phyloP scores from a whole-genome alignment of 2,888 invertebrate species.

The Slavum lentiscoides region DNA sequence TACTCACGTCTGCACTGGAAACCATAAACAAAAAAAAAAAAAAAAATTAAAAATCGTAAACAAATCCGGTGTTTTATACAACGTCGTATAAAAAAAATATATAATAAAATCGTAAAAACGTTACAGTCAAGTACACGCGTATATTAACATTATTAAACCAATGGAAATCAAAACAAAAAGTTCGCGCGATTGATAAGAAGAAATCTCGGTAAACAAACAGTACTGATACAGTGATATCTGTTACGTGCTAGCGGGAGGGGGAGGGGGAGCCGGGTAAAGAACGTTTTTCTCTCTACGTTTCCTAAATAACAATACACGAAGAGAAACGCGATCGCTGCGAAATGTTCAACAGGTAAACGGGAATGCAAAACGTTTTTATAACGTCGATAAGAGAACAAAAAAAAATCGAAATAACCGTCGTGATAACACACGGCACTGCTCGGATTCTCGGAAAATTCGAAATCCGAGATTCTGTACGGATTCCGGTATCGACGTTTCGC shows the following conservation, averaged over 20 bases:
- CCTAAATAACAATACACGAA: not conserved
- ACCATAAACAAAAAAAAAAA: not conserved
- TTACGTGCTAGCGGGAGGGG: not conserved
- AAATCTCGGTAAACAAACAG: slow-evolving; percentile 1
- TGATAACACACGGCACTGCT: too few species aligned
- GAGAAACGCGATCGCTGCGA: too few species aligned
- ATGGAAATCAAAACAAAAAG: not conserved
- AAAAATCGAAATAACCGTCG: too few species aligned
- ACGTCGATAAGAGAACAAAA: too few species aligned
- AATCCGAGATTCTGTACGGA: not conserved
- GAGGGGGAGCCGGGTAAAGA: too few species aligned
- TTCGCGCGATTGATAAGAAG: slow-evolving; percentile 24
- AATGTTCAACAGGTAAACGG: too few species aligned
- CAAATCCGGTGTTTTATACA: too few species aligned
- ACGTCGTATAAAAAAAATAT: too few species aligned
- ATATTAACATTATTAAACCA: not conserved
- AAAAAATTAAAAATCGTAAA: too few species aligned
- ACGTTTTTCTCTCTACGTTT: too few species aligned
- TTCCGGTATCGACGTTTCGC: not conserved
- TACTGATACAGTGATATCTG: not conserved
- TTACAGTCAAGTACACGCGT: not conserved
- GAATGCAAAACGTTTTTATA: too few species aligned
- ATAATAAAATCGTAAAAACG: too few species aligned
- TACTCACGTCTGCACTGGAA: slow-evolving; percentile 44
- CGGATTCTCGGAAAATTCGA: not conserved